Evolutionary conservation across 2,113 vertebrate species (phyloP), one percentile per base, ranked within the genome.

Genomic region (Lichenostomus cassidix): DNA sequence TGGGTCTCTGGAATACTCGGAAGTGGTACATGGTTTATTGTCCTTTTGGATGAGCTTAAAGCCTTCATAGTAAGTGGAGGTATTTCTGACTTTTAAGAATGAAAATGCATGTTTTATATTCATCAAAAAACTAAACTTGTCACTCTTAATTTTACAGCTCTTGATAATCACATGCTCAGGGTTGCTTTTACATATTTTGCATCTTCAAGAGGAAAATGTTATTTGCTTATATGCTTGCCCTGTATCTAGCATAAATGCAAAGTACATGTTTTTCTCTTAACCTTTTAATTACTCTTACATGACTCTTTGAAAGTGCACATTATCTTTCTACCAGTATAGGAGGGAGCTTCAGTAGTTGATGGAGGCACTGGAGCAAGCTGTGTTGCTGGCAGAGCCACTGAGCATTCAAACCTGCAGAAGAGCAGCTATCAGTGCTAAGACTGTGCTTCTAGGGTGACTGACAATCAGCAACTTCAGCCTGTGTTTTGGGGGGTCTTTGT

Each of bases 301-400:
- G 77, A 71, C 83, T 96, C 85, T 97, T 90, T 74, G 96, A 89
- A 95, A 92, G 53, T 28, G 52, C 35, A 41, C n/a, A 79, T 49
- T 94, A 92, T 97, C 96, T 85, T 90, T 90, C 97, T 98, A 96
- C 94, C 85, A 65, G 94, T 94, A 28, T 92, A 83, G 92, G 93
- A 90, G n/a, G 29, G 78, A 95, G 83, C 94, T 96, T 98, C 85
- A 96, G 63, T 97, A 97, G 97, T 94, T 97, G 95, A 96, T 97
- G 87, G 83, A 97, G 93, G 95, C 94, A 96, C 89, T 93, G 83
- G 89, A 94, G 84, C 46, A 42, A 62, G 68, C 69, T 87, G 52
- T 85, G 17, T 10, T 95, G 83, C 90, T 75, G 94, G 77, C 81
- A 58, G 64, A 94, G 63, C 42, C 83, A 80, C 29, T 83, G 82